These are phyloP conservation scores for Hestina assimilis DNA, from an alignment of 1,140 invertebrate genomes.

Conservation along the genomic window DNA sequence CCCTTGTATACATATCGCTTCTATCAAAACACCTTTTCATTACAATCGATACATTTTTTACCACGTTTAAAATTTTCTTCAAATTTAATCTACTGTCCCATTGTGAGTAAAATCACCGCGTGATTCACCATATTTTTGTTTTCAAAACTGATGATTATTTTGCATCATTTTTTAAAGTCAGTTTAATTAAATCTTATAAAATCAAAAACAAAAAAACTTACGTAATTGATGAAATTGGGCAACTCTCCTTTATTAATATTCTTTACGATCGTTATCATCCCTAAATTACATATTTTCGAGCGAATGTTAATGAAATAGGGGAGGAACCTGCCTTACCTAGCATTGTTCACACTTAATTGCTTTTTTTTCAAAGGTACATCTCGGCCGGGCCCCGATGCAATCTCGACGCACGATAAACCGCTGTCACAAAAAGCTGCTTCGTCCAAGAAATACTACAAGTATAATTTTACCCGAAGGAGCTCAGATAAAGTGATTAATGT, in stretches of 20 bases:
- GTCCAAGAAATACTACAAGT: constrained; percentile 28
- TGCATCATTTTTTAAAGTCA: not conserved
- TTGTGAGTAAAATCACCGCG: no score
- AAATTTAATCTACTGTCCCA: no score
- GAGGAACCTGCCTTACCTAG: constrained; percentile 5
- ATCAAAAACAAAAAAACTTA: not conserved
- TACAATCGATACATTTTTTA: not conserved
- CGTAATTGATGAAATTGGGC: not conserved
- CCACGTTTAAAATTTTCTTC: not conserved
- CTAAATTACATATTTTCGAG: constrained; percentile 5
- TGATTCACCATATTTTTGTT: no score
- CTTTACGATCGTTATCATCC: not conserved
- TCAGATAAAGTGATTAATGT: constrained; percentile 45
- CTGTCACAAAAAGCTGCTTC: constrained; percentile 35
- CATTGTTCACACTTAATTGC: constrained; percentile 23
- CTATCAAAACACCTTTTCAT: not conserved
- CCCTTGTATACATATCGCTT: no score
- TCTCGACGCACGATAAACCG: constrained; percentile 21
- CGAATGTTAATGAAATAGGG: constrained; percentile 1
- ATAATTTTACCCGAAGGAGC: constrained; percentile 31
- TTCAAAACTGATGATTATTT: no score
- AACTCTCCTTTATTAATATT: not conserved
- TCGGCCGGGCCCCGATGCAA: constrained; percentile 9
- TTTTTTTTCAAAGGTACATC: constrained; percentile 16
- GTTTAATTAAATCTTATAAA: not conserved